A percentile compares a stretch with the other conserved stretches of the same genome.
Conservation (phyloP, 2,113 vertebrate genomes). For the Ascaphus truei region DNA sequence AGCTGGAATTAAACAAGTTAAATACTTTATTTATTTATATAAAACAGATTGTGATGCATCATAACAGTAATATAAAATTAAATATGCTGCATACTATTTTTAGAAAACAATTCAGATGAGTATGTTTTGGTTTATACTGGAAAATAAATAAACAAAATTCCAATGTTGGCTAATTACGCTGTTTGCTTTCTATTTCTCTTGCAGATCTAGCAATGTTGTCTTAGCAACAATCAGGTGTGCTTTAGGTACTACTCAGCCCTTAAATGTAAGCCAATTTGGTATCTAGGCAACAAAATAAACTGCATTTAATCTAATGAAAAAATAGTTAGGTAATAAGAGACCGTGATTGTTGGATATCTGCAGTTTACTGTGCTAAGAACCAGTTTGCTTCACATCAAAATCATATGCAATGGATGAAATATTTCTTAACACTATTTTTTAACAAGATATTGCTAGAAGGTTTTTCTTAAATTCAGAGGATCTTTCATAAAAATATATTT, state of each 20-base stretch:
- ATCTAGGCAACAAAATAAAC: conserved; percentile 31
- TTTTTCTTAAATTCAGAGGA: no score
- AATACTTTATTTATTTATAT: no score
- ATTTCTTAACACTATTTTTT: no score
- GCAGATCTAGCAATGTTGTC: conserved; percentile 19
- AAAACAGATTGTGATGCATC: no score
- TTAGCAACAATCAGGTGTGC: conserved; percentile 23
- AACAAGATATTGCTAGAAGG: no score
- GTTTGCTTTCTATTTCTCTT: conserved; percentile 6
- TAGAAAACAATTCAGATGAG: not conserved
- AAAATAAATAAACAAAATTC: not conserved
- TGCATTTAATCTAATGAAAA: conserved; percentile 8
- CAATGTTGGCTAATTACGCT: not conserved
- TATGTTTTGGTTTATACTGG: not conserved
- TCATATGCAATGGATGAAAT: no score
- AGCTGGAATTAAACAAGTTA: no score
- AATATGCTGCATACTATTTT: no score
- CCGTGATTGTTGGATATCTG: not conserved
- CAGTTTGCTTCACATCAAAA: no score
- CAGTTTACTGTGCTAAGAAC: no score
- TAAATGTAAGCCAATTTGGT: conserved; percentile 20
- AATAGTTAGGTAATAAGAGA: not conserved
- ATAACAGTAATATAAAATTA: no score
- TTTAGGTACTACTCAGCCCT: not conserved
- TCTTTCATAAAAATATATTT: no score